Base-by-base conservation (phyloP, 2,888 invertebrate genomes). In the Macropis europaea region DNA sequence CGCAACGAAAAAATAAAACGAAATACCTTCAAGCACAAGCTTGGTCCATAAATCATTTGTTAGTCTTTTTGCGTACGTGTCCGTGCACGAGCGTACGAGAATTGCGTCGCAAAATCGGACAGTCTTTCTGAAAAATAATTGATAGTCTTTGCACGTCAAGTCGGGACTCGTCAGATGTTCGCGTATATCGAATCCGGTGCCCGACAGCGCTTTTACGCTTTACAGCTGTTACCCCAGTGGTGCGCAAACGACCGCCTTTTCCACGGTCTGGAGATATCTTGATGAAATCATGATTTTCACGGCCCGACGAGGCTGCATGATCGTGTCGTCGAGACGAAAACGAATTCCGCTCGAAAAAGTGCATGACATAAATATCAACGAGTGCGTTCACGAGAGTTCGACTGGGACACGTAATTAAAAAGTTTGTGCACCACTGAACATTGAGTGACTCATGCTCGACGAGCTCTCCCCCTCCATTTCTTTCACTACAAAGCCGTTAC, bases 181-280 rank as follows among this genome's bases (percentile, higher is more conserved):
- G n/a, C n/a, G 30, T 63, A 57, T 32, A 24, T 64, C 19, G 45
- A 73, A 79, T 66, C 48, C 73, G 48, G 45, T 47, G 64, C 34
- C 53, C 63, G n/a, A 30, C 52, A 34, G 6, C 43, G 61, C 50
- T 59, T 73, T 73, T 73, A 64, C 36, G 28, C 24, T 50, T 43
- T 62, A 75, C 50, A 60, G 43, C 67, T 67, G 54, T 54, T 52
- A 30, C 22, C 3, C 15, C 56, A 72, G 61, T 64, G 59, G 67
- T 36, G 59, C 59, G 63, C 40, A 67, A 34, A 32, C 56, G 19
- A 60, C 47, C 5, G 32, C 17, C n/a, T 2, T 40, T 7, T 47
- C 26, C 24, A 9, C 2, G 22, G 36, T 38, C 2, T 22, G n/a
- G n/a, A 7, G 6, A 0, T 13, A 32, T 2, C 3, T 26, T 9